Evolutionary conservation across 1,140 invertebrate species (phyloP).

Genomic region (Aphelenchoides avenae): DNA sequence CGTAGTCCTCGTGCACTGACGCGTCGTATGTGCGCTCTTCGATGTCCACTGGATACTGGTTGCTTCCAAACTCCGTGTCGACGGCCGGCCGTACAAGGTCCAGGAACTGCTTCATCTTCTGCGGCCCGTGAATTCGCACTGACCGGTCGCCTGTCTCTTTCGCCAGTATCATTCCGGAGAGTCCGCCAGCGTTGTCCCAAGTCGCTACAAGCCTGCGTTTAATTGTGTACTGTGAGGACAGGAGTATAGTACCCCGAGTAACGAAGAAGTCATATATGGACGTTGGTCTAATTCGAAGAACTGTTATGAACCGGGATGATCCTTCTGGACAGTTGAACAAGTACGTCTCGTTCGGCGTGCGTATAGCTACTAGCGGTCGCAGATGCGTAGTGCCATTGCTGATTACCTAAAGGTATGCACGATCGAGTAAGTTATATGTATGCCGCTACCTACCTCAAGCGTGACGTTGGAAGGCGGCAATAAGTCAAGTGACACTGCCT

Average conservation of each 20-base stretch:
- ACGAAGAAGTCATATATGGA: constrained; percentile 48
- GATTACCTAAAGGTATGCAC: constrained; percentile 36
- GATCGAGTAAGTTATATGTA: constrained; percentile 11
- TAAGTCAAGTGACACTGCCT: background rate
- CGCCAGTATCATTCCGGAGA: constrained; percentile 41
- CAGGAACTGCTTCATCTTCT: constrained; percentile 38
- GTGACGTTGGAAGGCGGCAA: background rate
- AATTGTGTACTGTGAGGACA: background rate
- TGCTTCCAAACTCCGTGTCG: constrained; percentile 42
- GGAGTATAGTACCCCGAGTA: constrained; percentile 35
- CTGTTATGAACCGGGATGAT: constrained; percentile 32
- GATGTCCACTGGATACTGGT: constrained; percentile 34
- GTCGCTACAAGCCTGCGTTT: constrained; percentile 23
- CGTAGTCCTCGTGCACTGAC: constrained; percentile 30
- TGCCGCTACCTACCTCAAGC: too few relatives aligned
- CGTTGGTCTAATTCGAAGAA: constrained; percentile 30
- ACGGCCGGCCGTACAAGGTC: constrained; percentile 51
- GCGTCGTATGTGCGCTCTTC: constrained; percentile 28
- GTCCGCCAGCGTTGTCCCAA: constrained; percentile 51
- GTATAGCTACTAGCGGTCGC: constrained; percentile 39
- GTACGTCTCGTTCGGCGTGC: constrained; percentile 41
- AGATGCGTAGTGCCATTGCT: constrained; percentile 52
- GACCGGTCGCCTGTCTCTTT: constrained; percentile 26
- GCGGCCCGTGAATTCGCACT: constrained; percentile 42
- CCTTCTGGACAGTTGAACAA: constrained; percentile 54